Evolutionary conservation across 2,113 vertebrate genomes (phyloP).

Genomic region (Castor canadensis): DNA sequence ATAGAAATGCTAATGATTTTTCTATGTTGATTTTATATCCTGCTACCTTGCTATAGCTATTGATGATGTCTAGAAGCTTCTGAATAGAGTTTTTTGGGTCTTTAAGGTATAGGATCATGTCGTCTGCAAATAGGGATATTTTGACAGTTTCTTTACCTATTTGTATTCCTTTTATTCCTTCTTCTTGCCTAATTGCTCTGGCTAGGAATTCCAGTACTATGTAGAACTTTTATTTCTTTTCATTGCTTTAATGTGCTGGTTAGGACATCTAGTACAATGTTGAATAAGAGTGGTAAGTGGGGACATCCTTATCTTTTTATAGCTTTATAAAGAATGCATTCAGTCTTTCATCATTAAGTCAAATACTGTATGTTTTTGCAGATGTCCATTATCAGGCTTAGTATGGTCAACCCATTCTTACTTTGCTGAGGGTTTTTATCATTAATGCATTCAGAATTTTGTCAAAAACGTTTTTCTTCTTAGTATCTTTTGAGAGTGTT

Average conservation of each 20-base stretch:
- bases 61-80: too few species aligned
- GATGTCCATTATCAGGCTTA: not conserved
- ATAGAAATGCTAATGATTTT: too few species aligned
- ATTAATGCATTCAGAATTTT: not conserved
- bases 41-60: too few species aligned
- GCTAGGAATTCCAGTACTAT: too few species aligned
- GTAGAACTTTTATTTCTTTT: not conserved
- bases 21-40: too few species aligned
- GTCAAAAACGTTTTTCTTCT: not conserved
- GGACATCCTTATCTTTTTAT: not conserved
- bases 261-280: not conserved
- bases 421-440: not conserved
- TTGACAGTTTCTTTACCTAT: too few species aligned
- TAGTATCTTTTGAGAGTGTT: not conserved
- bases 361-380: not conserved
- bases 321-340: not conserved
- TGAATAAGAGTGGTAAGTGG: not conserved
- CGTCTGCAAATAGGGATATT: too few species aligned
- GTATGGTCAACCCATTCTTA: not conserved
- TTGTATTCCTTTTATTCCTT: too few species aligned
- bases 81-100: too few species aligned
- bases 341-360: not conserved
- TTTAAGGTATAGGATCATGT: too few species aligned
- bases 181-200: too few species aligned
- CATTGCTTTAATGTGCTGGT: not conserved